Conservation (phyloP, 2,888 invertebrate species). For the Meiosimyza decipiens region DNA sequence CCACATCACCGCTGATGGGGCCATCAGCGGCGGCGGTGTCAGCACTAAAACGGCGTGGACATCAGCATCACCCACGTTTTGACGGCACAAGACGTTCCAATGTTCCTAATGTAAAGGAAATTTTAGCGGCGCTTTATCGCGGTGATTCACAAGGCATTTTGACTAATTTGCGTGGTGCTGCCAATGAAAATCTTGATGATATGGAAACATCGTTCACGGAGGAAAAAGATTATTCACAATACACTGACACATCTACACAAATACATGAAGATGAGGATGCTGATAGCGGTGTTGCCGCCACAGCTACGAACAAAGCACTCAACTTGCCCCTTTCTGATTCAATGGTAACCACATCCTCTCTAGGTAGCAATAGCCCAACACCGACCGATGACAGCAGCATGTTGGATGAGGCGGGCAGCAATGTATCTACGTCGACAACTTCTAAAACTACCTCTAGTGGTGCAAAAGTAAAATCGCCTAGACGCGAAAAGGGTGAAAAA, state of each 20-base stretch:
- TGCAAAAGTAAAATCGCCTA: conserved; percentile 45
- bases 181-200: conserved; percentile 46
- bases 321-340: conserved; percentile 61
- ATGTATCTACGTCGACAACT: conserved; percentile 37
- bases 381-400: conserved; percentile 65
- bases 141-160: conserved; percentile 61
- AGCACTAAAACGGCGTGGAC: conserved; percentile 73
- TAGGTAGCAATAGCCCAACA: conserved; percentile 64
- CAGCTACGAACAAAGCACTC: conserved; percentile 48
- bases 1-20: conserved; percentile 50
- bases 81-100: conserved; percentile 71
- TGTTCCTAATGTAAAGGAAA: conserved; percentile 68
- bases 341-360: conserved; percentile 53
- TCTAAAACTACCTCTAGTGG: conserved; percentile 37
- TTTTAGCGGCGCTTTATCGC: conserved; percentile 64
- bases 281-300: conserved; percentile 40
- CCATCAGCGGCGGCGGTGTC: conserved; percentile 50
- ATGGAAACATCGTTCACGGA: conserved; percentile 45
- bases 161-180: conserved; percentile 52
- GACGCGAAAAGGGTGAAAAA: conserved; percentile 38
- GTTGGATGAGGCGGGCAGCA: conserved; percentile 55
- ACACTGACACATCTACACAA: conserved; percentile 39
- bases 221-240: conserved; percentile 41
- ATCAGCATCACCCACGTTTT: conserved; percentile 81
- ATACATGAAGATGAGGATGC: conserved; percentile 42